These are phyloP conservation scores for Gari tellinella DNA, from an alignment of 2,888 invertebrate genomes.

Conservation along the genomic window DNA sequence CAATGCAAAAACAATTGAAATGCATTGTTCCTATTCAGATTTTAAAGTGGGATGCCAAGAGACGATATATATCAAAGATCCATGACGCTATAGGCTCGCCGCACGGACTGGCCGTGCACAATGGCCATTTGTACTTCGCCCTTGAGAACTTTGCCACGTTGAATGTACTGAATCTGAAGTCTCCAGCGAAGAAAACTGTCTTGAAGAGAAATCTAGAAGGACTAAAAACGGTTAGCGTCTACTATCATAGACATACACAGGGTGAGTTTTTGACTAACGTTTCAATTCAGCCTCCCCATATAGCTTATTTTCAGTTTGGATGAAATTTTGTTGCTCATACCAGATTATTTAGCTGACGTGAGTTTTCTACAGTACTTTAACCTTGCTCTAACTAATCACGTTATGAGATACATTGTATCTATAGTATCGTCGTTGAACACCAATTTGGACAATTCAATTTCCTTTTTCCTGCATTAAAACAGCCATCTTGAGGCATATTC, in stretches of 20 bases:
- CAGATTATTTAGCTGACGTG: no score
- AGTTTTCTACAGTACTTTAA: no score
- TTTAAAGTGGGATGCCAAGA: slow-evolving; percentile 23
- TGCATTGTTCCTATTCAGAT: slow-evolving; percentile 30
- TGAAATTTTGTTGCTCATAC: no score
- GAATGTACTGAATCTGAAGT: slow-evolving; percentile 92
- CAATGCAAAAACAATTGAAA: no score
- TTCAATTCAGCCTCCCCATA: no score
- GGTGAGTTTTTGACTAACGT: slow-evolving; percentile 50
- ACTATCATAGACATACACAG: slow-evolving; percentile 82
- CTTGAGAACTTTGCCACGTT: slow-evolving; percentile 96
- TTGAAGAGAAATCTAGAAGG: slow-evolving; percentile 67
- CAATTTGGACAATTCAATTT: no score
- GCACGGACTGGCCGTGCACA: slow-evolving; percentile 87
- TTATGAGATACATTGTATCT: no score
- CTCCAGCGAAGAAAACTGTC: slow-evolving; percentile 70
- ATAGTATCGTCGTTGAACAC: no score
- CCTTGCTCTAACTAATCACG: no score
- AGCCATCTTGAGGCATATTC: no score
- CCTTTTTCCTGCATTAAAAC: no score
- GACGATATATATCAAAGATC: slow-evolving; percentile 38
- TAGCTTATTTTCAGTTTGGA: no score
- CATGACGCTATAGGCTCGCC: slow-evolving; percentile 61
- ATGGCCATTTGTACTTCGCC: slow-evolving; percentile 92
- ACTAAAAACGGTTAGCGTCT: slow-evolving; percentile 67